Evolutionary conservation across 2,888 invertebrate genomes (phyloP).

Genomic region (Imbricaverruca yamaguchii): DNA sequence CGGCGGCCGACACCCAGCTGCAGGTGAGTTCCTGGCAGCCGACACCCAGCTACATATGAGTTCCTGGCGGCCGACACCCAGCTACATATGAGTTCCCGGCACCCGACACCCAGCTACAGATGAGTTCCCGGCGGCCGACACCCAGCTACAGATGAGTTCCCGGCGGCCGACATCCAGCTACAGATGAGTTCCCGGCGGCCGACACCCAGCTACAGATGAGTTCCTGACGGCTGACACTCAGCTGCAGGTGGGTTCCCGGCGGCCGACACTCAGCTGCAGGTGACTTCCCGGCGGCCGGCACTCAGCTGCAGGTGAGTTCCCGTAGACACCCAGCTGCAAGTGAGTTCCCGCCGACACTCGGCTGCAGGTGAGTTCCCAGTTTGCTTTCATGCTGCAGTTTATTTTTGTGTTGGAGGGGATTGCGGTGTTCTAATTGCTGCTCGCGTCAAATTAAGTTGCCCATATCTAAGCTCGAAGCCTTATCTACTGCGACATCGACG

Average conservation of each 20-base stretch:
- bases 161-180: slow-evolving; percentile 23
- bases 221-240: slow-evolving; percentile 22
- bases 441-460: no score
- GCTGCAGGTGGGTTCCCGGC: slow-evolving; percentile 24
- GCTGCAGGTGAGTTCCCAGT: background rate
- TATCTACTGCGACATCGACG: no score
- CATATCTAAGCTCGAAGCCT: no score
- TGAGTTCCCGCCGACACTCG: no score
- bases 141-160: no score
- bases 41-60: no score
- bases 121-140: slow-evolving; percentile 24
- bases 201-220: no score
- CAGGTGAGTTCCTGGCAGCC: slow-evolving; percentile 49
- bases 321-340: no score
- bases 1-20: slow-evolving; percentile 77
- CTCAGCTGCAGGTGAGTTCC: no score
- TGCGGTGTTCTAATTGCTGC: no score
- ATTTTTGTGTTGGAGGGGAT: no score
- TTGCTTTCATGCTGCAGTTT: background rate
- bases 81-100: slow-evolving; percentile 23
- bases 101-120: background rate
- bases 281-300: slow-evolving; percentile 23
- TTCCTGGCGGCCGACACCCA: slow-evolving; percentile 24
- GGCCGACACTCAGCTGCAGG: background rate
- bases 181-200: slow-evolving; percentile 24